Percentiles rank a stretch among this genome's conserved stretches.
Evolutionary conservation across 2,113 vertebrate genomes (phyloP).

Genomic region (Jacana jacana): DNA sequence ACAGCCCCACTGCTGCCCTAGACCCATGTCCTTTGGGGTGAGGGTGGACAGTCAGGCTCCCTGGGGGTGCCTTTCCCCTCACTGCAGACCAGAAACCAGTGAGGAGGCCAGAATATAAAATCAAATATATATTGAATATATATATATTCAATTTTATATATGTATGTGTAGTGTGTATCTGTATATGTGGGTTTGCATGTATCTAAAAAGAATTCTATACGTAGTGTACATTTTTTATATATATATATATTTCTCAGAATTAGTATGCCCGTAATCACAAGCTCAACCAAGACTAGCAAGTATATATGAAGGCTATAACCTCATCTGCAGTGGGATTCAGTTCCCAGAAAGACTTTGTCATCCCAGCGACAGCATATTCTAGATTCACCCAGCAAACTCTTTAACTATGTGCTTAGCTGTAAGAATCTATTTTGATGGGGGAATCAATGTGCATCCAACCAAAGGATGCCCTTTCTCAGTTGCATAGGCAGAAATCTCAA

Average conservation of each 20-base stretch:
- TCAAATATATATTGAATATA: background rate
- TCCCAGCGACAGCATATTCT: background rate
- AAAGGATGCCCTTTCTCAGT: background rate
- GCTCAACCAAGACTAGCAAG: background rate
- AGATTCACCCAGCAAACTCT: background rate
- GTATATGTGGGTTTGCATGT: background rate
- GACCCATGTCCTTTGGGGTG: rapidly evolving
- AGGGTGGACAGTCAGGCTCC: background rate
- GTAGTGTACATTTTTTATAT: background rate
- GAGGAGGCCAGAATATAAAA: background rate
- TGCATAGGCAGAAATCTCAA: background rate
- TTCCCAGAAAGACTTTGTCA: background rate
- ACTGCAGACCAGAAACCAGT: background rate
- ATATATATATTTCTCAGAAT: background rate
- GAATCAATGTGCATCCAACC: background rate
- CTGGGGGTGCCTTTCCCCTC: background rate
- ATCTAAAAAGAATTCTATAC: background rate
- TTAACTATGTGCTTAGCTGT: background rate
- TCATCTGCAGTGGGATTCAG: background rate
- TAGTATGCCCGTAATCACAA: background rate
- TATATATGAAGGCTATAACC: background rate
- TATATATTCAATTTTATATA: background rate
- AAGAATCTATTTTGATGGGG: background rate
- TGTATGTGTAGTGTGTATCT: too few species aligned
- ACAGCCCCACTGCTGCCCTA: background rate